phyloP scores from a whole-genome alignment of 2,797 vertebrate genomes.

The Syngnathus rostellatus region DNA sequence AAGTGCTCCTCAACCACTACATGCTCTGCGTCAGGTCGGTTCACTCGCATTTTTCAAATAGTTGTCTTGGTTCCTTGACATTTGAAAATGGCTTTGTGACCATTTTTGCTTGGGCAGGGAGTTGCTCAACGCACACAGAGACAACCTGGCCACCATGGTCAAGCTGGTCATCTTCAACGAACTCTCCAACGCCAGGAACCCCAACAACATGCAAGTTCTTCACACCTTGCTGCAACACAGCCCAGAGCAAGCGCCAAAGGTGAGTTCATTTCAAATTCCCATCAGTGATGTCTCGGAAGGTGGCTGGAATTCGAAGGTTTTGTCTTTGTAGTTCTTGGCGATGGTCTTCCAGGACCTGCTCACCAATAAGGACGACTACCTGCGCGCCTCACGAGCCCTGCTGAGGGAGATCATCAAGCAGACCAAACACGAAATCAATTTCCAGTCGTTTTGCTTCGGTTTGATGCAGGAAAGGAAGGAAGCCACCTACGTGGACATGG shows the following conservation, averaged over 20 bases:
- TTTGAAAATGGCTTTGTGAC: background rate
- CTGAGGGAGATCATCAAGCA: slow-evolving; percentile 97
- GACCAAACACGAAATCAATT: slow-evolving; percentile 98
- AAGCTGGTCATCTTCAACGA: slow-evolving; percentile 98
- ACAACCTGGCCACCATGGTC: slow-evolving; percentile 92
- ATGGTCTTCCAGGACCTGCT: slow-evolving; percentile 98
- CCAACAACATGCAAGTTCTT: slow-evolving; percentile 97
- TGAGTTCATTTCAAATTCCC: slow-evolving; percentile 26
- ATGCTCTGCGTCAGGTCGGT: slow-evolving; percentile 88
- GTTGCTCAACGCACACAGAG: slow-evolving; percentile 86
- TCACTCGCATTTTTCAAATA: no score
- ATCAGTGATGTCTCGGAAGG: no score
- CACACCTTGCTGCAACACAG: slow-evolving; percentile 93
- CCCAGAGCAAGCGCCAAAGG: slow-evolving; percentile 92
- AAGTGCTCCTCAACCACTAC: slow-evolving; percentile 96
- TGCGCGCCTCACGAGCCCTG: slow-evolving; percentile 87
- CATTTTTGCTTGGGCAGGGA: slow-evolving; percentile 68
- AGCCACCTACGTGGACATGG: slow-evolving; percentile 85
- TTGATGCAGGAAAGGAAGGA: slow-evolving; percentile 98
- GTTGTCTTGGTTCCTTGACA: background rate
- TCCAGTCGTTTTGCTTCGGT: slow-evolving; percentile 95
- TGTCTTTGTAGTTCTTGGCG: slow-evolving; percentile 79
- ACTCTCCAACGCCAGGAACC: slow-evolving; percentile 92
- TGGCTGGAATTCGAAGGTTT: background rate
- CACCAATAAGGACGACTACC: slow-evolving; percentile 94